Conservation (phyloP, 2,113 vertebrate genomes). For the Elachura formosa region DNA sequence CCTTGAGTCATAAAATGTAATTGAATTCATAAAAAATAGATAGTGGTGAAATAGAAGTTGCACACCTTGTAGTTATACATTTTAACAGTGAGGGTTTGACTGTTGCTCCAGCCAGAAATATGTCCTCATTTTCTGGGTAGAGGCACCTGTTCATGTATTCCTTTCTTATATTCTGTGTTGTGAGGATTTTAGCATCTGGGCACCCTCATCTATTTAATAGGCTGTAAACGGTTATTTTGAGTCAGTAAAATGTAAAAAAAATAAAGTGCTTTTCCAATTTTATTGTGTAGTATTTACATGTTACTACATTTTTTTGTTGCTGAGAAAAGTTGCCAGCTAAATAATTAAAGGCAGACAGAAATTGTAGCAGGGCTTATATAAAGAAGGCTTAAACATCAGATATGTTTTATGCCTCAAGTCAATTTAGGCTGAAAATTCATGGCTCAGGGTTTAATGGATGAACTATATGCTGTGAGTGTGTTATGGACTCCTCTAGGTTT, state of each 20-base stretch:
- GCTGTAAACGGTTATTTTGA: neutral
- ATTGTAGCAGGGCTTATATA: neutral
- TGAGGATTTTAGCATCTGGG: fast-evolving
- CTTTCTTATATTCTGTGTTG: neutral
- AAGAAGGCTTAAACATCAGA: neutral
- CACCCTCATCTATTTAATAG: neutral
- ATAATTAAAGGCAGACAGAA: neutral
- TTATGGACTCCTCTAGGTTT: neutral
- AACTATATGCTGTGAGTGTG: neutral
- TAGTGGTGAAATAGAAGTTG: neutral
- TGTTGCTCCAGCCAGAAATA: neutral
- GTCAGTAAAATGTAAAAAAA: neutral
- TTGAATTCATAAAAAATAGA: neutral
- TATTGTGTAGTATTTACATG: neutral
- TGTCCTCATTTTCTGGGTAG: neutral
- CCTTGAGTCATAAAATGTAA: neutral
- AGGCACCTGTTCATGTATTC: fast-evolving
- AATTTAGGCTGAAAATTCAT: neutral
- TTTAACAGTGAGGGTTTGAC: neutral
- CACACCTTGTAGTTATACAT: neutral
- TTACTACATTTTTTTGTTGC: neutral
- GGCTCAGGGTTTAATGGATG: neutral
- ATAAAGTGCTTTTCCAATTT: neutral
- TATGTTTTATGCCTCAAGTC: neutral
- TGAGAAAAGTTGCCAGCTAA: neutral